phyloP scores from a whole-genome alignment of 2,888 invertebrate species.

The Mimumesa dahlbomi region DNA sequence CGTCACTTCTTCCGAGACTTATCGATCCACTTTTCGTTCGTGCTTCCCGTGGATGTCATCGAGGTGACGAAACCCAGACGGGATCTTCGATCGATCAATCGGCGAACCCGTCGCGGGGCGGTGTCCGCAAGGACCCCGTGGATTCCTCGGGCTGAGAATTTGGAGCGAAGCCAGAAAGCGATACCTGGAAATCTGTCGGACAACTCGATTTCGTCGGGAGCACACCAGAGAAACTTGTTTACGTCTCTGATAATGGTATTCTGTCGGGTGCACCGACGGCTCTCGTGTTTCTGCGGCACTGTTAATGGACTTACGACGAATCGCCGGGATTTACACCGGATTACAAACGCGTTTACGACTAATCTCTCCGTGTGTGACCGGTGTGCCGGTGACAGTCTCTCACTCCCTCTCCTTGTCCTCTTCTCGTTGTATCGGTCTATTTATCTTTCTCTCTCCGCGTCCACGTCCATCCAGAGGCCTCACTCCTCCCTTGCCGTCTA shows the following conservation, averaged over 20 bases:
- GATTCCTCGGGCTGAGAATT: slow-evolving; percentile 46
- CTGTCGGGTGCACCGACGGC: slow-evolving; percentile 51
- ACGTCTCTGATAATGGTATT: slow-evolving; percentile 66
- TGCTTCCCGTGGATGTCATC: too few relatives aligned
- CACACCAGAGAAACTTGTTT: slow-evolving; percentile 61
- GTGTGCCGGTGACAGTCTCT: slow-evolving; percentile 42
- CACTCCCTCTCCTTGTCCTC: slow-evolving; percentile 7
- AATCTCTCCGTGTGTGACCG: slow-evolving; percentile 65
- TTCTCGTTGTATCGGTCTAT: slow-evolving; percentile 22
- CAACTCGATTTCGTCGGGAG: slow-evolving; percentile 63
- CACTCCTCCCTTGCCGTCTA: slow-evolving; percentile 19
- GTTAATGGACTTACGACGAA: slow-evolving; percentile 69
- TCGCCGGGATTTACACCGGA: slow-evolving; percentile 66
- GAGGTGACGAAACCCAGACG: too few relatives aligned
- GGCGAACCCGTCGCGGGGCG: slow-evolving; percentile 8
- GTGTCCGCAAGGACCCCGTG: slow-evolving; percentile 34
- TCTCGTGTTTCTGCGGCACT: slow-evolving; percentile 62
- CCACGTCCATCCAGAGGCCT: slow-evolving; percentile 25
- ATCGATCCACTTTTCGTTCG: too few relatives aligned
- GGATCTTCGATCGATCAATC: slow-evolving; percentile 26
- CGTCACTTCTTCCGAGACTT: too few relatives aligned
- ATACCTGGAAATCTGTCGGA: slow-evolving; percentile 66
- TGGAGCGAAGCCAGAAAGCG: slow-evolving; percentile 63
- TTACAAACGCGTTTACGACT: slow-evolving; percentile 68
- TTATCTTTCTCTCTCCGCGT: slow-evolving; percentile 38